These are phyloP conservation scores for Carassius gibelio DNA, from an alignment of 2,113 vertebrate genomes.

Conservation along the genomic window DNA sequence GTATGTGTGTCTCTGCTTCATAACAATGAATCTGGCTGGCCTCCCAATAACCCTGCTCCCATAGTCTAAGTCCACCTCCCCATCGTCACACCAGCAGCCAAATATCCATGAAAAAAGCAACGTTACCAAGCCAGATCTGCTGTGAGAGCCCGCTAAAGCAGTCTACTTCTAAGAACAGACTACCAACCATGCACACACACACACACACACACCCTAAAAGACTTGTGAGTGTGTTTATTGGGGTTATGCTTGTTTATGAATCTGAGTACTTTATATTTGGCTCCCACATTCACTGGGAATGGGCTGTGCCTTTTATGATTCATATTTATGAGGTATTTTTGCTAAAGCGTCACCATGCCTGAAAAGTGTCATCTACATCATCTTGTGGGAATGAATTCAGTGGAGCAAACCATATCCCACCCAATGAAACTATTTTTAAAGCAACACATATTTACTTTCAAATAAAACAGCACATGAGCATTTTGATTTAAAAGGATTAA, in stretches of 20 bases:
- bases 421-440: neutral
- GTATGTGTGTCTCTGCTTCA: constrained; percentile 19
- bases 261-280: constrained; percentile 15
- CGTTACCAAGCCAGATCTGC: constrained; percentile 12
- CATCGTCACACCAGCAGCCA: constrained; percentile 26
- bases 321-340: constrained; percentile 40
- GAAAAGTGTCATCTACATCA: constrained; percentile 39
- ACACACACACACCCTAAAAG: neutral
- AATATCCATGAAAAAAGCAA: constrained; percentile 31
- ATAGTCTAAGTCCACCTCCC: constrained; percentile 40
- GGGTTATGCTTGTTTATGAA: constrained; percentile 12
- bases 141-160: constrained; percentile 5
- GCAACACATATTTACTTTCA: neutral
- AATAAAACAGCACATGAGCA: neutral
- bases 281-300: neutral
- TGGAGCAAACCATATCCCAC: constrained; percentile 17
- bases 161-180: neutral
- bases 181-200: neutral
- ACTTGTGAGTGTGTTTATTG: constrained; percentile 26
- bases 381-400: constrained; percentile 28
- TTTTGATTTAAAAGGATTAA: constrained; percentile 6
- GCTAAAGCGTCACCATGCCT: constrained; percentile 16
- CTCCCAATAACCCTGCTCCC: constrained; percentile 48
- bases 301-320: constrained; percentile 16
- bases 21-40: constrained; percentile 49